Percentiles rank a stretch among this genome's conserved stretches.
phyloP scores from a whole-genome alignment of 1,140 invertebrate genomes.

The Marisa cornuarietis region DNA sequence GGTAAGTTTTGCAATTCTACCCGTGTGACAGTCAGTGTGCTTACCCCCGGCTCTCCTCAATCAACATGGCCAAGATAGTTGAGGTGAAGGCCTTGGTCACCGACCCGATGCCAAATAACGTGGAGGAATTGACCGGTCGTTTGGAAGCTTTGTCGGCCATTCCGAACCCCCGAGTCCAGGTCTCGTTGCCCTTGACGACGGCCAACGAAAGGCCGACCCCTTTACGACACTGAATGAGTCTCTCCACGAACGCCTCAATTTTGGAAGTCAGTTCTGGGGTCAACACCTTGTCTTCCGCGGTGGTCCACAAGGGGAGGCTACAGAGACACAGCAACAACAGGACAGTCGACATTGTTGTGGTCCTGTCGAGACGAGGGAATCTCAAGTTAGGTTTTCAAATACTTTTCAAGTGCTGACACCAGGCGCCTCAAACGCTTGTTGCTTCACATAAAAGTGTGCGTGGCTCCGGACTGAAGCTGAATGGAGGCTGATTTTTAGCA shows the following conservation, averaged over 20 bases:
- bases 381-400: no score
- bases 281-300: conserved; percentile 3
- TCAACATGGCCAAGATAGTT: conserved; percentile 29
- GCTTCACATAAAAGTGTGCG: no score
- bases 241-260: conserved; percentile 1
- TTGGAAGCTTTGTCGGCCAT: conserved; percentile 19
- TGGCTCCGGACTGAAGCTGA: no score
- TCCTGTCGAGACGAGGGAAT: no score
- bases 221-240: conserved; percentile 9
- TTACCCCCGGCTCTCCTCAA: conserved; percentile 22
- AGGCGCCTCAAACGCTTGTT: no score
- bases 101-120: conserved; percentile 35
- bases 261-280: conserved; percentile 7
- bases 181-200: conserved; percentile 36
- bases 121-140: conserved; percentile 19
- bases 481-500: no score
- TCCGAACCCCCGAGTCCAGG: conserved; percentile 34
- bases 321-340: no score
- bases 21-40: not conserved
- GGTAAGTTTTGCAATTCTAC: no score
- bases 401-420: no score
- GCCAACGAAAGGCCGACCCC: conserved; percentile 33
- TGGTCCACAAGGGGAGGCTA: no score
- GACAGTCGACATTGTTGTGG: no score
- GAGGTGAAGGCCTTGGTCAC: conserved; percentile 35